A percentile compares a stretch with the other conserved stretches of the same genome.
These are phyloP conservation scores for Solen grandis DNA, from an alignment of 1,140 invertebrate genomes.

Conservation along the genomic window DNA sequence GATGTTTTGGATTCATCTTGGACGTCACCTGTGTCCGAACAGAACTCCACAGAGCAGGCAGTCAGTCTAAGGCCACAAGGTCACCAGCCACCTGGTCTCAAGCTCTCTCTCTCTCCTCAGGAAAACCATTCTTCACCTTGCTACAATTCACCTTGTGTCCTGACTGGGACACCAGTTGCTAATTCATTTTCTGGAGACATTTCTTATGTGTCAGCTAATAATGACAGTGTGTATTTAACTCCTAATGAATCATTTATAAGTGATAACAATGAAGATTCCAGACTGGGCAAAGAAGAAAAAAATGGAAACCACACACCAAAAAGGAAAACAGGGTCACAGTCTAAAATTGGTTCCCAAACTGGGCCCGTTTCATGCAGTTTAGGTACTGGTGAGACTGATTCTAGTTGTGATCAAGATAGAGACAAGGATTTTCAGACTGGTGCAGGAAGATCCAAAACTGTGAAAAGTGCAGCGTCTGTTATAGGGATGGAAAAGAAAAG, in stretches of 20 bases:
- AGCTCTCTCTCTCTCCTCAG: too few relatives aligned
- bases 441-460: too few relatives aligned
- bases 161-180: not conserved
- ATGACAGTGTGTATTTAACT: constrained; percentile 17
- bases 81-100: not conserved
- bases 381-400: not conserved
- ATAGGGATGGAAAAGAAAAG: constrained; percentile 11
- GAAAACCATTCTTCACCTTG: not conserved
- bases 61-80: constrained; percentile 32
- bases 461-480: not conserved
- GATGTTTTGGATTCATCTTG: too few relatives aligned
- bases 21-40: not conserved
- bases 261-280: not conserved
- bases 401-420: not conserved
- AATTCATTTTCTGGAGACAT: not conserved
- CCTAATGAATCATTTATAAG: not conserved
- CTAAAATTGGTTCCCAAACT: too few relatives aligned
- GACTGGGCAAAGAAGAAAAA: not conserved
- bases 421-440: not conserved
- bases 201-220: not conserved
- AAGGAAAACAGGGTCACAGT: not conserved
- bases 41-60: not conserved
- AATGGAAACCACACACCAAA: not conserved
- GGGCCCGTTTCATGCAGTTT: not conserved
- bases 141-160: not conserved